These are phyloP conservation scores for Macrobrachium rosenbergii DNA, from an alignment of 1,140 invertebrate species.

Conservation along the genomic window DNA sequence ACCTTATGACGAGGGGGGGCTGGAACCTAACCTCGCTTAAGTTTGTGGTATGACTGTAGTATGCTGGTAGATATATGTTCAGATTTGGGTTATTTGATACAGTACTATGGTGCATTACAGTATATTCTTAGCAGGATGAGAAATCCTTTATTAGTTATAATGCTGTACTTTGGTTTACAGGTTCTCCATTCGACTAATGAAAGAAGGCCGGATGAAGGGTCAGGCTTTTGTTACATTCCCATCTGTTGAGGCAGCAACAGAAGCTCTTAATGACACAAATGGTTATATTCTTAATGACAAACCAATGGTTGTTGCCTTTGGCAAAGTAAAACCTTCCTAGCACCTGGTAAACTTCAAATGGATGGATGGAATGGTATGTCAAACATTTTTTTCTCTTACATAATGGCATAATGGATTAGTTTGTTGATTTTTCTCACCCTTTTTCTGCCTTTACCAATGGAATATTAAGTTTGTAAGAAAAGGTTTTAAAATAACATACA, in stretches of 20 bases:
- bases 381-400: background rate
- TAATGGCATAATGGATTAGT: background rate
- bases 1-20: too few relatives aligned
- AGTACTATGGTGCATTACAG: too few relatives aligned
- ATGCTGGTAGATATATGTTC: too few relatives aligned
- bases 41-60: too few relatives aligned
- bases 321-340: slow-evolving; percentile 44
- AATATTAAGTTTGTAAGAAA: too few relatives aligned
- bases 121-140: too few relatives aligned
- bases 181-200: slow-evolving; percentile 92
- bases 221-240: slow-evolving; percentile 93
- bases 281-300: slow-evolving; percentile 89
- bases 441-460: too few relatives aligned
- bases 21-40: too few relatives aligned
- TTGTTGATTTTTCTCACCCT: too few relatives aligned
- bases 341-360: background rate
- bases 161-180: slow-evolving; percentile 69
- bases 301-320: slow-evolving; percentile 92
- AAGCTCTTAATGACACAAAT: slow-evolving; percentile 88
- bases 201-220: slow-evolving; percentile 95
- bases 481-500: too few relatives aligned
- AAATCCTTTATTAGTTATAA: too few relatives aligned
- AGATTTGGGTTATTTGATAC: too few relatives aligned
- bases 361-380: background rate
- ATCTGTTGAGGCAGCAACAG: slow-evolving; percentile 78